A percentile compares a stretch with the other conserved stretches of the same genome.
phyloP scores from a whole-genome alignment of 2,888 invertebrate species.

The Chalcosyrphus nemorum region DNA sequence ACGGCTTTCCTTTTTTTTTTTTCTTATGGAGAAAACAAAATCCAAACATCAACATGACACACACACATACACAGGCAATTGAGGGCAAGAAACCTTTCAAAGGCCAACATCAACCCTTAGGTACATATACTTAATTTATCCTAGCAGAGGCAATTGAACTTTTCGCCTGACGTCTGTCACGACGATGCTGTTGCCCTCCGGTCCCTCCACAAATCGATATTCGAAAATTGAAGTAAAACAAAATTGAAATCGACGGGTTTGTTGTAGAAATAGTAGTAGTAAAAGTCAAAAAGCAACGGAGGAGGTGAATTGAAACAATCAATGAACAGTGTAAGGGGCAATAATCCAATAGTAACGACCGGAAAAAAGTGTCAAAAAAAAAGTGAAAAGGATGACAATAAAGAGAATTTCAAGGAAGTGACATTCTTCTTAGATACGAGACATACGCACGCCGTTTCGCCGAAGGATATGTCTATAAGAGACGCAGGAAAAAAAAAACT shows the following conservation, averaged over 20 bases:
- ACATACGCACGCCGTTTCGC: background rate
- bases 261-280: background rate
- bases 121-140: background rate
- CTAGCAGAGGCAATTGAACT: constrained; percentile 53
- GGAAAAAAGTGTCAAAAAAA: constrained; percentile 39
- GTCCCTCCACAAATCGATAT: constrained; percentile 38
- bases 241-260: constrained; percentile 3
- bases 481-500: background rate
- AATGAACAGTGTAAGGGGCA: constrained; percentile 30
- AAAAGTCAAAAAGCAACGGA: constrained; percentile 1
- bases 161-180: constrained; percentile 17
- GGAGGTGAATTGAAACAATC: constrained; percentile 43
- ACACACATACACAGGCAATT: constrained; percentile 2
- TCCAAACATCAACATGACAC: constrained; percentile 26
- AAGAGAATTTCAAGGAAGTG: constrained; percentile 21
- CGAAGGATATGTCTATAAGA: background rate
- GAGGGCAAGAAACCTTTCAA: constrained; percentile 68
- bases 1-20: background rate
- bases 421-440: background rate
- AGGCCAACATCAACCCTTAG: background rate
- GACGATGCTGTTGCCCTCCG: too few relatives aligned
- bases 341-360: constrained; percentile 43
- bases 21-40: constrained; percentile 32
- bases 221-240: constrained; percentile 27
- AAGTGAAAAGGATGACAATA: constrained; percentile 28